Percentiles rank a stretch among this genome's conserved stretches.
Conservation (phyloP, 1,140 invertebrate genomes). For the Galleria mellonella region DNA sequence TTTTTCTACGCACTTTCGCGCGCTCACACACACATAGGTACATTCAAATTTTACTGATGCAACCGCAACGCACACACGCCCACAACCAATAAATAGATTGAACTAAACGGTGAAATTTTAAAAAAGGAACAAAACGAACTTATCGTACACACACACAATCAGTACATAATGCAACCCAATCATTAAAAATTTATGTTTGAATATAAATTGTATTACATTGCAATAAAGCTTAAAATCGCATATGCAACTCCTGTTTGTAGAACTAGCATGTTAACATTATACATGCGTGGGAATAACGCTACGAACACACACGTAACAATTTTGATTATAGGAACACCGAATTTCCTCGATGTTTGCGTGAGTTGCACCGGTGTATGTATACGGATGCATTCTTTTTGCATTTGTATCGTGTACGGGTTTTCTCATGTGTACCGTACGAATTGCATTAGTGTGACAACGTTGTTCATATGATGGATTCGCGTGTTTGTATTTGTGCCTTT, state of each 20-base stretch:
- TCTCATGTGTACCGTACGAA: slow-evolving; percentile 27
- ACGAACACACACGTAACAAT: slow-evolving; percentile 43
- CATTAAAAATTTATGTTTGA: slow-evolving; percentile 35
- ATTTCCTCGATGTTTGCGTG: slow-evolving; percentile 42
- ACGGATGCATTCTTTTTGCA: slow-evolving; percentile 51
- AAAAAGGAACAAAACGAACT: slow-evolving; percentile 72
- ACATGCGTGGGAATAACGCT: slow-evolving; percentile 53
- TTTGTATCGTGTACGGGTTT: slow-evolving; percentile 25
- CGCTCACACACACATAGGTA: slow-evolving; percentile 24
- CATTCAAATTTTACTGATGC: slow-evolving; percentile 18
- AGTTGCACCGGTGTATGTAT: slow-evolving; percentile 26
- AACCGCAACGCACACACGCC: slow-evolving; percentile 48
- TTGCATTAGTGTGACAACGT: slow-evolving; percentile 39
- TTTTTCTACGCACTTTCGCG: slow-evolving; percentile 71
- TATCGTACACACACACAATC: slow-evolving; percentile 59
- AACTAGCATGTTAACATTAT: slow-evolving; percentile 62
- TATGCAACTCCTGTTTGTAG: slow-evolving; percentile 23
- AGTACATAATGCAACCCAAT: slow-evolving; percentile 60
- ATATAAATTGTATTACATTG: slow-evolving; percentile 13
- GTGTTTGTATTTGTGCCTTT: slow-evolving; percentile 63
- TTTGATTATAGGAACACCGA: slow-evolving; percentile 71
- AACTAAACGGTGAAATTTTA: slow-evolving; percentile 73
- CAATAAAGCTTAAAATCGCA: slow-evolving; percentile 31
- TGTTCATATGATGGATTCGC: slow-evolving; percentile 64
- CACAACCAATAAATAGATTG: slow-evolving; percentile 72